Base-by-base conservation (phyloP, 1,140 invertebrate genomes). In the Formica selysi region DNA sequence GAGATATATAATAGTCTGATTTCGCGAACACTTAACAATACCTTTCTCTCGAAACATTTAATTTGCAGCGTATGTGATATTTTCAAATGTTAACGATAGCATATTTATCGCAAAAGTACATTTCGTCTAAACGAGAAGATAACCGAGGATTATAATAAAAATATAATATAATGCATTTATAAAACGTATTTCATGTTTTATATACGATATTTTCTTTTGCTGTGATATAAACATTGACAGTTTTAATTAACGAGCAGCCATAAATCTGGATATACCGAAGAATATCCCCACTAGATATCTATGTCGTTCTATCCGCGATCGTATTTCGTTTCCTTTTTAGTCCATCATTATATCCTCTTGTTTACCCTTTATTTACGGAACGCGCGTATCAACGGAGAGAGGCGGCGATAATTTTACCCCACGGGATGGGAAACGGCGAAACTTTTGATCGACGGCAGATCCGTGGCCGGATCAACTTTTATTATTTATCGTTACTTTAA, bases 401-500 rank as follows among this genome's bases (percentile, higher is more conserved):
- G 68, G 6, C 7, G 8, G n/a, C 68, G 79, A 83, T 83, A 83
- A 83, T 83, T 83, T 83, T n/a, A 26, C 22, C 54, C 67, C 8
- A 62, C 62, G 54, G 48, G 54, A 41, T 54, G 11, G 38, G 48
- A 81, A 89, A 89, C 87, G 87, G 59, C 16, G 76, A 67, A 89
- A 89, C 78, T 90, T 81, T 87, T 85, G 89, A 90, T 89, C 88
- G 78, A 57, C 32, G 48, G 78, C 32, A 29, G 64, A 44, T 68
- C 68, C 61, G 57, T 54, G 67, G 26, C 19, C 70, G 59, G 73
- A 90, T 90, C 73, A 90, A 84, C 89, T 90, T 90, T 89, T 85
- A 87, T 90, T 90, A 90, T 90, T 90, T 90, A 90, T 90, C 81
- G 81, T 90, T 87, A 87, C 89, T 87, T 90, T 61, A 62, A 65